phyloP scores from a whole-genome alignment of 2,888 invertebrate species.

The Lysandra bellargus region DNA sequence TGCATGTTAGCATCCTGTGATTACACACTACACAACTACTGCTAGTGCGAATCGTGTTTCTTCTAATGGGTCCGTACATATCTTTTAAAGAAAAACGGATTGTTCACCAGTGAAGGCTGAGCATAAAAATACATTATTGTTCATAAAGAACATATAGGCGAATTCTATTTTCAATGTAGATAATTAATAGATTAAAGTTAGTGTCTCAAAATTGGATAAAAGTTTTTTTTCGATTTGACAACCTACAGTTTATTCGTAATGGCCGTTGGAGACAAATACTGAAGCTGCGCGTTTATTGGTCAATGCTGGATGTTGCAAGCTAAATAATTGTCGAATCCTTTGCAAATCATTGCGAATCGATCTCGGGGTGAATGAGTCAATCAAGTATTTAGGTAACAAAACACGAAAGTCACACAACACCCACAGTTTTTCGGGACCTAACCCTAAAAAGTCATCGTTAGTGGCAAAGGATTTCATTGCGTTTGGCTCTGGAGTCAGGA shows the following conservation, averaged over 20 bases:
- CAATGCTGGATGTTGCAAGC: too few species aligned
- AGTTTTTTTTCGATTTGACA: not conserved
- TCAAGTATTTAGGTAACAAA: not conserved
- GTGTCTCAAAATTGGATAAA: not conserved
- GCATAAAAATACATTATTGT: not conserved
- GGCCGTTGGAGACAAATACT: too few species aligned
- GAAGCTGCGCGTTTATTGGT: too few species aligned
- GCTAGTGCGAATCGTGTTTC: not conserved
- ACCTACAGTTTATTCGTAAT: not conserved
- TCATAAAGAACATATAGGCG: not conserved
- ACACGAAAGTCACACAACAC: not conserved
- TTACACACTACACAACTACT: slow-evolving; percentile 33
- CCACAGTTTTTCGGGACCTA: not conserved
- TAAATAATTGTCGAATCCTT: too few species aligned
- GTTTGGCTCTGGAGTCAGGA: slow-evolving; percentile 35
- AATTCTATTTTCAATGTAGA: not conserved
- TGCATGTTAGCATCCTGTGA: slow-evolving; percentile 35
- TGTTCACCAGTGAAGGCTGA: not conserved
- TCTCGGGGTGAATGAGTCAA: not conserved
- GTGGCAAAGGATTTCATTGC: slow-evolving; percentile 37
- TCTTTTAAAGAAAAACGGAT: not conserved
- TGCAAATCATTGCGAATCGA: too few species aligned
- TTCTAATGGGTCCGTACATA: slow-evolving; percentile 3
- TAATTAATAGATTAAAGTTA: too few species aligned
- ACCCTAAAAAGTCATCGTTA: slow-evolving; percentile 33